Conservation (phyloP, 2,113 vertebrate species). For the Tetrao urogallus region DNA sequence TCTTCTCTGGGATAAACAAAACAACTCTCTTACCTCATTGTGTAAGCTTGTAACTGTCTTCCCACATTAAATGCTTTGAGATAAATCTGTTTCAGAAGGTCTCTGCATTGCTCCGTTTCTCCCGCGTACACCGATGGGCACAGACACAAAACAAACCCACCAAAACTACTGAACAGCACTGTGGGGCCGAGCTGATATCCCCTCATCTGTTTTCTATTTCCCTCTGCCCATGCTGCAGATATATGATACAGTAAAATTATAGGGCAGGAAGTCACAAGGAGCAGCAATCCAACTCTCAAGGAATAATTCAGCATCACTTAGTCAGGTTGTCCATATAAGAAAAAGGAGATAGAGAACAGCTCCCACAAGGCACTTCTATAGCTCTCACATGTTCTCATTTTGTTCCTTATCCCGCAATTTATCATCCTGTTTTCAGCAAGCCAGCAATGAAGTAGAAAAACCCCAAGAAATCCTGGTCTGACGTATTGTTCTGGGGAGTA, state of each 20-base stretch:
- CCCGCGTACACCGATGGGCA: not conserved
- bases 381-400: slow-evolving; percentile 25
- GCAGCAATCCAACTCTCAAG: not conserved
- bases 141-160: not conserved
- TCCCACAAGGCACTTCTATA: slow-evolving; percentile 15
- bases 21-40: slow-evolving; percentile 26
- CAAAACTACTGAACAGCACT: not conserved
- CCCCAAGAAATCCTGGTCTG: slow-evolving; percentile 12
- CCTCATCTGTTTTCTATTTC: slow-evolving; percentile 44
- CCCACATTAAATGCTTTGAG: not conserved
- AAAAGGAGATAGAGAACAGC: not conserved
- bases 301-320: slow-evolving; percentile 32
- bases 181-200: not conserved
- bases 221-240: not conserved
- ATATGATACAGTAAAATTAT: not conserved
- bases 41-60: slow-evolving; percentile 16
- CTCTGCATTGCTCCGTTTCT: not conserved
- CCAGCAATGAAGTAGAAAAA: not conserved
- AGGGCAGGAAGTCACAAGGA: slow-evolving; percentile 30
- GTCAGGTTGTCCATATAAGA: not conserved
- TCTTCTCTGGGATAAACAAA: slow-evolving; percentile 28
- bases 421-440: slow-evolving; percentile 37
- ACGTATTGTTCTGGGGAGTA: slow-evolving; percentile 38
- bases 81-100: not conserved
- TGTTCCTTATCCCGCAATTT: slow-evolving; percentile 24